Evolutionary conservation across 2,888 invertebrate species (phyloP).

Genomic region (Folsomia manolachei): DNA sequence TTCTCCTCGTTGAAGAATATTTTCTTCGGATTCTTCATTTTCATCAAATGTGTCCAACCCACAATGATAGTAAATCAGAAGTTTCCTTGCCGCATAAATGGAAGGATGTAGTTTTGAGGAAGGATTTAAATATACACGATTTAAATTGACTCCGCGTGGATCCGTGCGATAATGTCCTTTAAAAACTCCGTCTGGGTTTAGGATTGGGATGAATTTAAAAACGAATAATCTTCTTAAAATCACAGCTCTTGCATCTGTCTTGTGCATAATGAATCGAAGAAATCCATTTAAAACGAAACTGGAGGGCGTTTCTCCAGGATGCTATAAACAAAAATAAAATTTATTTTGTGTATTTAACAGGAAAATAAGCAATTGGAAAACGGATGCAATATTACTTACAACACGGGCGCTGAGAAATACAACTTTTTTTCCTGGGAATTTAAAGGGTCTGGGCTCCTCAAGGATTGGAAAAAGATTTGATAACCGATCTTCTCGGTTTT

Average conservation of each 20-base stretch:
- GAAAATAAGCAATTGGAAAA: conserved; percentile 65
- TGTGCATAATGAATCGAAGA: conserved; percentile 70
- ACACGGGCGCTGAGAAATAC: conserved; percentile 84
- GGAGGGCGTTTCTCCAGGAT: conserved; percentile 68
- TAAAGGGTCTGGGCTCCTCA: conserved; percentile 65
- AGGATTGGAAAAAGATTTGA: conserved; percentile 71
- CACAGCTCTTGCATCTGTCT: conserved; percentile 72
- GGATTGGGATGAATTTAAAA: conserved; percentile 84
- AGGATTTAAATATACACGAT: conserved; percentile 78
- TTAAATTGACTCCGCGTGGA: conserved; percentile 80
- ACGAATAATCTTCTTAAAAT: conserved; percentile 72
- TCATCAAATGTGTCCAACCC: conserved; percentile 45
- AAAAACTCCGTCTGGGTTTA: conserved; percentile 88
- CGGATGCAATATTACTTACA: conserved; percentile 70
- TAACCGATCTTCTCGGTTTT: conserved; percentile 69
- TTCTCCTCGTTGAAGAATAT: not conserved
- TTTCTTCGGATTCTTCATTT: conserved; percentile 40
- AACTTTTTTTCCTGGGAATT: conserved; percentile 76
- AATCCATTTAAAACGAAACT: conserved; percentile 85
- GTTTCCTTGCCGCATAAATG: conserved; percentile 76
- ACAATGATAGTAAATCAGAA: conserved; percentile 56
- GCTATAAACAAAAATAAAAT: too few species aligned
- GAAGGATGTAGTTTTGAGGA: conserved; percentile 72
- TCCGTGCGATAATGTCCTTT: conserved; percentile 83
- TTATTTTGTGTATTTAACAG: conserved; percentile 50